A percentile compares a stretch with the other conserved stretches of the same genome.
phyloP scores from a whole-genome alignment of 1,140 invertebrate genomes.

The Eriocheir sinensis region DNA sequence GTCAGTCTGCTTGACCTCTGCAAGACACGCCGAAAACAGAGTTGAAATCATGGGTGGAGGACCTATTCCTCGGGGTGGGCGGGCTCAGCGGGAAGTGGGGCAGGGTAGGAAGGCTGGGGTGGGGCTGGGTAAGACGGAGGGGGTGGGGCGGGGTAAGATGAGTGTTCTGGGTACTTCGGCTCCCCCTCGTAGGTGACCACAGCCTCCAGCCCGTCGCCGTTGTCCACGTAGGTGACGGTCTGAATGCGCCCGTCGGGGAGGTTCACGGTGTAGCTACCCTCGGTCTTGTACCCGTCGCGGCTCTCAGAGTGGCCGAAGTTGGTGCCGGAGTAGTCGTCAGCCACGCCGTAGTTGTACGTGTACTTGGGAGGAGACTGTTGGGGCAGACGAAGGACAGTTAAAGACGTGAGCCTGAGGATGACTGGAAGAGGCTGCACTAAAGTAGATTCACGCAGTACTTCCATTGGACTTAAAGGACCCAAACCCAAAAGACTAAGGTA shows the following conservation, averaged over 20 bases:
- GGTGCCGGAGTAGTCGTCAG: constrained; percentile 48
- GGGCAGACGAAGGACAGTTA: too few species aligned
- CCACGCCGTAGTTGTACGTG: constrained; percentile 48
- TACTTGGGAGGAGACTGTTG: constrained; percentile 46
- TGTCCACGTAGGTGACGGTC: constrained; percentile 59
- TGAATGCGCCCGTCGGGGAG: constrained; percentile 52
- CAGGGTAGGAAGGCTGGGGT: neutral
- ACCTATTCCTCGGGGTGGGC: neutral
- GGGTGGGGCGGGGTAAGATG: neutral
- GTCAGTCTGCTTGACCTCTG: neutral
- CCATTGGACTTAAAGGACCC: too few species aligned
- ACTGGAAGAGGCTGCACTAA: neutral
- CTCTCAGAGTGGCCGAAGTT: constrained; percentile 46
- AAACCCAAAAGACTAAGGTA: too few species aligned
- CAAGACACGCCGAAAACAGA: neutral
- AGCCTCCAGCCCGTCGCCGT: constrained; percentile 57
- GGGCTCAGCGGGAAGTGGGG: neutral
- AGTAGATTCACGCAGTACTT: neutral
- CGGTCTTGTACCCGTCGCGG: constrained; percentile 65
- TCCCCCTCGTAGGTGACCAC: constrained; percentile 60
- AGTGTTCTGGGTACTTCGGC: neutral
- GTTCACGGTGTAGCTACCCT: constrained; percentile 62
- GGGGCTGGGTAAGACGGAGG: neutral
- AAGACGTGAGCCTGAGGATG: too few species aligned
- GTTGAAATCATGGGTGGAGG: neutral